phyloP scores from a whole-genome alignment of 1,140 invertebrate genomes.

The Drosophila kanapiae region DNA sequence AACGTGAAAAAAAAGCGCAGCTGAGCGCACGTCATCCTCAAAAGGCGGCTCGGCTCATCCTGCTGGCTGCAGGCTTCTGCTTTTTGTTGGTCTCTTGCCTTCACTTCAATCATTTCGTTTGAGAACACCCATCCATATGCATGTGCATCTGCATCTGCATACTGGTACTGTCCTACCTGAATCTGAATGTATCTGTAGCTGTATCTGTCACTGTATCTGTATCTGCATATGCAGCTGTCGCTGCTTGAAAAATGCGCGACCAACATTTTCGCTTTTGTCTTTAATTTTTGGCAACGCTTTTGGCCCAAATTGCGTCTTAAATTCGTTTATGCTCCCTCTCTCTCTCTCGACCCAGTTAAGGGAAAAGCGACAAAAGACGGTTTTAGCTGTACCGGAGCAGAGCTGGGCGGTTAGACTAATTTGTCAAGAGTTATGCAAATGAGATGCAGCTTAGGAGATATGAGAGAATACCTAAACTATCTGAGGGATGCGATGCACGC shows the following conservation, averaged over 20 bases:
- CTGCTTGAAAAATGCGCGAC: slow-evolving; percentile 37
- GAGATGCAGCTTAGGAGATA: slow-evolving; percentile 21
- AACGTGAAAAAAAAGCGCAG: slow-evolving; percentile 76
- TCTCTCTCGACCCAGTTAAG: slow-evolving; percentile 37
- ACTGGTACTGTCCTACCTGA: slow-evolving; percentile 12
- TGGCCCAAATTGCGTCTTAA: slow-evolving; percentile 47
- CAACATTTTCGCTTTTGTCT: slow-evolving; percentile 69
- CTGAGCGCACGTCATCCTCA: slow-evolving; percentile 67
- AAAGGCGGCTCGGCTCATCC: slow-evolving; percentile 42
- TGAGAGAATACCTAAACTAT: slow-evolving; percentile 22
- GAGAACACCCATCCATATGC: slow-evolving; percentile 40
- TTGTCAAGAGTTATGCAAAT: slow-evolving; percentile 59
- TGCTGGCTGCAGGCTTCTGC: slow-evolving; percentile 29
- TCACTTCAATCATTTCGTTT: slow-evolving; percentile 47
- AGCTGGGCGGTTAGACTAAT: not conserved
- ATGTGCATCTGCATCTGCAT: slow-evolving; percentile 19
- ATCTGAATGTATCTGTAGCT: slow-evolving; percentile 7
- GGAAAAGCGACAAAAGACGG: slow-evolving; percentile 11
- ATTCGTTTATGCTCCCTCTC: slow-evolving; percentile 17
- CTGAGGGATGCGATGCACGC: slow-evolving; percentile 23
- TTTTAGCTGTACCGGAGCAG: not conserved
- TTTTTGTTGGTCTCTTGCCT: slow-evolving; percentile 31
- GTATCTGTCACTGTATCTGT: slow-evolving; percentile 9
- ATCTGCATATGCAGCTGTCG: slow-evolving; percentile 56
- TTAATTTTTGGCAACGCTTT: slow-evolving; percentile 46